Base-by-base conservation (phyloP, 2,797 vertebrate genomes). In the Discoglossus pictus region DNA sequence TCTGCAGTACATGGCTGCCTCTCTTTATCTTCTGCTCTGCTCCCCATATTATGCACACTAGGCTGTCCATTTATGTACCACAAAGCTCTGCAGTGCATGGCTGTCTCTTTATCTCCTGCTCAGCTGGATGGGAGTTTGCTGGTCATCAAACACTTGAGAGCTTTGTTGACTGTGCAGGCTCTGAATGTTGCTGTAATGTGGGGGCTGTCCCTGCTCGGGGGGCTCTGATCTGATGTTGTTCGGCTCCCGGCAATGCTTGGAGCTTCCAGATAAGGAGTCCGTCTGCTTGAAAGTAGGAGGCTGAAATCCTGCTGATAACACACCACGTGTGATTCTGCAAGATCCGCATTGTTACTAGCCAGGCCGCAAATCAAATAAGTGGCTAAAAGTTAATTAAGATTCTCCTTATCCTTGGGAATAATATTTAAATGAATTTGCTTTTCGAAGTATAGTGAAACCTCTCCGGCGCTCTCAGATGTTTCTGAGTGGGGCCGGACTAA, bases 341-440 rank as follows among this genome's bases (percentile, higher is more conserved):
- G 60, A 70, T 70, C 52, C 43, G 25, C 44, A 56, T 56, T 70
- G 36, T 58, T 58, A 36, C 43, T 44, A 36, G 51, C 36, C 27
- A 56, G 35, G 52, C 51, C 42, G 31, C 43, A 58, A 63, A 70
- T 70, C 15, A 18, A 70, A 58, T 64, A 70, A 64, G 52, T 58
- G 68, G 60, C 60, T 64, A 63, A 64, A 70, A 70, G 60, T 70
- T 70, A 70, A 70, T 70, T 64, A 70, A 60, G 68, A 70, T 70
- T 64, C 63, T 70, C 52, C 60, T 70, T 62, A 63, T 70, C 52
- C 68, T 25, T 47, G 38, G 40, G 25, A 70, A 70, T 70, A 50
- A 52, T 10, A 20, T 36, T 70, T 64, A 70, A 70, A 70, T 70
- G 63, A 58, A 70, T 63, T 64, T 58, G 60, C 52, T 40, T 62